These are phyloP conservation scores for Cheiracanthium punctorium DNA, from an alignment of 2,888 invertebrate species.

Conservation along the genomic window DNA sequence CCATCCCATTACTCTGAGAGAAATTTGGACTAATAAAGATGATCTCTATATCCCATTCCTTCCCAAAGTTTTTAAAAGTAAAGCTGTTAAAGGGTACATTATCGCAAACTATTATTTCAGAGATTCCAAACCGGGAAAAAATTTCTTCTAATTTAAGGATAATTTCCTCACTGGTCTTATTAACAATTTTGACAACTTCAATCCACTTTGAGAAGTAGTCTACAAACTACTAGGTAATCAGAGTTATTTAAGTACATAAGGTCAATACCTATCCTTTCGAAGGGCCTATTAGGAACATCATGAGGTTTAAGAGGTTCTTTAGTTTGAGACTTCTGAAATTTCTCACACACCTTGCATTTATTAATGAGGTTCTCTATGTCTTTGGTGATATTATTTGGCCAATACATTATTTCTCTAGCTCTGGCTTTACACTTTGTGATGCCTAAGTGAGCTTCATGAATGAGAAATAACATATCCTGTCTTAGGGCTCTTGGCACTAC, in stretches of 20 bases:
- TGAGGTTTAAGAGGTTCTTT: conserved; percentile 14
- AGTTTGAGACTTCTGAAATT: conserved; percentile 6
- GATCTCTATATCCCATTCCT: not conserved
- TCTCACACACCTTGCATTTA: conserved; percentile 36
- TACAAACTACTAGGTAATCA: not conserved
- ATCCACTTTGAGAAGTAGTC: not conserved
- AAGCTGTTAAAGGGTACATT: not conserved
- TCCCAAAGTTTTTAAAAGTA: not conserved
- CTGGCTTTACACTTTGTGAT: conserved; percentile 23
- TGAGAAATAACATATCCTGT: conserved; percentile 1
- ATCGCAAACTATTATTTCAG: not conserved
- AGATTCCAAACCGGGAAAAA: not conserved
- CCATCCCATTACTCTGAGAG: too few relatives aligned
- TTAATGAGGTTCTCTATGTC: conserved; percentile 24
- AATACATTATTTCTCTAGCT: conserved; percentile 38
- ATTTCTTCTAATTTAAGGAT: too few relatives aligned
- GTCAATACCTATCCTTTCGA: conserved; percentile 14
- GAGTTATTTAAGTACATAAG: conserved; percentile 15
- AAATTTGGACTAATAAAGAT: not conserved
- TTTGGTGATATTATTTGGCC: conserved; percentile 20
- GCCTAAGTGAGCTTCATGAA: conserved; percentile 21
- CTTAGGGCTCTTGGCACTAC: not conserved
- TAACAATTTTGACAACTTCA: not conserved
- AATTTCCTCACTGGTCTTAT: not conserved
- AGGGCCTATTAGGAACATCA: not conserved